These are phyloP conservation scores for Clusia tigrina DNA, from an alignment of 2,888 invertebrate species.

Conservation along the genomic window DNA sequence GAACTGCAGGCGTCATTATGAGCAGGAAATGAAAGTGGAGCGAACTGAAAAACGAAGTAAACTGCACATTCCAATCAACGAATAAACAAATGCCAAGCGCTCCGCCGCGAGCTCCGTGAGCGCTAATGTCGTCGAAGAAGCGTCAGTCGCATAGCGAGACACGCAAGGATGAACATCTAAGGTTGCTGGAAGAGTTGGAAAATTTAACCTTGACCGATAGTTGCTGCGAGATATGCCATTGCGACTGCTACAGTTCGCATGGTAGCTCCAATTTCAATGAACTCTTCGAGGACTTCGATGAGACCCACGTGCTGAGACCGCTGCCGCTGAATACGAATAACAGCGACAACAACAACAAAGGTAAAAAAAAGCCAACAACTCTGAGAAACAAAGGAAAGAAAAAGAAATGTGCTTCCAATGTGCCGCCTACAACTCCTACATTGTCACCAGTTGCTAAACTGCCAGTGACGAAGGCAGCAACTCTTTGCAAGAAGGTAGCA, in stretches of 20 bases:
- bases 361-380: neutral
- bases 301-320: slow-evolving; percentile 31
- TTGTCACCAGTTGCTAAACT: slow-evolving; percentile 22
- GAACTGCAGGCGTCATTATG: neutral
- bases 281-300: slow-evolving; percentile 23
- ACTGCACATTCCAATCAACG: too few relatives aligned
- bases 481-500: too few relatives aligned
- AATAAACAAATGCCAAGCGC: neutral
- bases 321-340: slow-evolving; percentile 38
- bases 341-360: slow-evolving; percentile 10
- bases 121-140: neutral
- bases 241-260: slow-evolving; percentile 60
- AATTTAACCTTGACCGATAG: slow-evolving; percentile 49
- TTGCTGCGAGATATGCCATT: slow-evolving; percentile 61
- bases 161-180: slow-evolving; percentile 47
- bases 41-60: neutral
- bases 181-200: slow-evolving; percentile 48
- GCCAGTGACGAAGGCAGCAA: slow-evolving; percentile 10
- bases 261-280: slow-evolving; percentile 43
- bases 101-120: too few relatives aligned
- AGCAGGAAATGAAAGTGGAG: neutral
- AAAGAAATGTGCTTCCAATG: slow-evolving; percentile 30
- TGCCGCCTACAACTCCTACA: slow-evolving; percentile 9
- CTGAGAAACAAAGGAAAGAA: slow-evolving; percentile 19
- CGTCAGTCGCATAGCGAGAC: slow-evolving; percentile 7